Evolutionary conservation across 2,888 invertebrate species (phyloP), one percentile per base, ranked within the genome.

Genomic region (Dendrolimus houi): DNA sequence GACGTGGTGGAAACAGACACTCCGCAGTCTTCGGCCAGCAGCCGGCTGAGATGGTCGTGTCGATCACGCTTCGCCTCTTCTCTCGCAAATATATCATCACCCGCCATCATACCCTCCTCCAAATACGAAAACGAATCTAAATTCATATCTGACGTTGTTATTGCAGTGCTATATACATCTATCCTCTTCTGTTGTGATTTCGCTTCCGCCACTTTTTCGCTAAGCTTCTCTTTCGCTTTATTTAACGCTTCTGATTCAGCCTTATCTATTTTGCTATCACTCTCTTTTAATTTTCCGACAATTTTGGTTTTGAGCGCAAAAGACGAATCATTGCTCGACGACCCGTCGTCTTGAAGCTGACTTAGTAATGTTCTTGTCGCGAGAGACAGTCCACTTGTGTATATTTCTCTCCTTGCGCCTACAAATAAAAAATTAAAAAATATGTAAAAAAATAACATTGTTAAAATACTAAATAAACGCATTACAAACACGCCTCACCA

Each of bases 101-200:
- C 88, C 41, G 75, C 87, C 83, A 89, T 74, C 77, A 91, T 80
- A 56, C 84, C 81, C 65, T 89, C 91, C 62, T 92, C 89, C 61
- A 91, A 72, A 68, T 92, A 92, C 63, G 91, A 85, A 71, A 91
- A 91, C 70, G 90, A 86, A 63, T 92, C 91, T 63, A 92, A 74
- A 67, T 91, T 90, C 55, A 92, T 92, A 55, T 92, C 91, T 1
- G 91, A 79, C 53, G 91, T 81, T 54, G 86, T 87, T 59, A 92
- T 85, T 53, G 91, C 91, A 29, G 92, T 90, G 62, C 90, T 92
- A 71, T 92, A 92, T 42, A 92, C 82, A 69, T 92, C 92, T 77
- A 92, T 85, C 66, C 90, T 72, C 63, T 83, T 84, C 72, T 81
- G 87, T 62, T 81, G 85, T 58, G 87, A 87, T 59, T 74, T 82